Percentiles rank a stretch among this genome's conserved stretches.
These are phyloP conservation scores for Apostichopus leukothele DNA, from an alignment of 53 echinoderm and acorn worm species.

Conservation along the genomic window DNA sequence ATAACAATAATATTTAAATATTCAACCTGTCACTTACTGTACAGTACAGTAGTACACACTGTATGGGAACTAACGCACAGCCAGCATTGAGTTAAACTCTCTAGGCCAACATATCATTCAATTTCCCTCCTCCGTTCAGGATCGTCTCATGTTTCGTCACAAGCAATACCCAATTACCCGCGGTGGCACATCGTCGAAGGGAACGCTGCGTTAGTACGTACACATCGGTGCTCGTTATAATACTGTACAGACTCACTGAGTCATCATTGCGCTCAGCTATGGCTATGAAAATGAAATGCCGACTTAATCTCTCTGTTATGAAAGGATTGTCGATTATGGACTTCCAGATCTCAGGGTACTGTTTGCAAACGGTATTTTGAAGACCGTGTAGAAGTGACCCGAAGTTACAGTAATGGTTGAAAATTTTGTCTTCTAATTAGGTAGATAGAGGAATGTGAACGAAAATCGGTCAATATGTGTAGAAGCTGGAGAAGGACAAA, in stretches of 20 bases:
- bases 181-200: background rate
- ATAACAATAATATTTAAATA: too few species aligned
- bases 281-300: conserved; percentile 11
- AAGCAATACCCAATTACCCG: conserved; percentile 33
- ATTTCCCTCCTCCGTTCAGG: background rate
- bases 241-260: background rate
- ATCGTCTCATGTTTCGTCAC: conserved; percentile 17
- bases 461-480: too few species aligned
- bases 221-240: background rate
- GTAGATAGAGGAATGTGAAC: too few species aligned
- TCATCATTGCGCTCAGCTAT: conserved; percentile 16
- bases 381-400: too few species aligned
- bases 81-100: background rate
- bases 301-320: background rate
- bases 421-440: too few species aligned
- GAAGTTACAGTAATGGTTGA: too few species aligned
- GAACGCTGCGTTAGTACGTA: background rate
- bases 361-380: too few species aligned
- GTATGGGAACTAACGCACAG: too few species aligned
- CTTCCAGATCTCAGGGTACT: background rate
- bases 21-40: too few species aligned
- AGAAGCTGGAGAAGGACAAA: too few species aligned
- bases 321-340: background rate
- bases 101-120: conserved; percentile 1
- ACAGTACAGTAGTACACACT: too few species aligned